Base-by-base conservation (phyloP, 2,797 vertebrate genomes). In the Centroberyx gerrardi region DNA sequence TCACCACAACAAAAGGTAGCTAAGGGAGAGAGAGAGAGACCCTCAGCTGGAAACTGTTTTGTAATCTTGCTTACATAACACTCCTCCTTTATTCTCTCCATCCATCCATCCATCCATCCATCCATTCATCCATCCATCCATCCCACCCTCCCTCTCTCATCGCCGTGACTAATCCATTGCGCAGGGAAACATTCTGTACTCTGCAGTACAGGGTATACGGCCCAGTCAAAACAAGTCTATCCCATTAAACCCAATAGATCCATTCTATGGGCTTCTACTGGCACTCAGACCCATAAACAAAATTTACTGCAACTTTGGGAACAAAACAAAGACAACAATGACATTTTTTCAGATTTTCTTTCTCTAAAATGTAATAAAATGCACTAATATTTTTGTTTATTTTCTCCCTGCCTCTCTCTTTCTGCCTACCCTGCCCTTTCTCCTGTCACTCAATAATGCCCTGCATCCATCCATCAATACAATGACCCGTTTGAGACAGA, bases 41-140 rank as follows among this genome's bases (percentile, higher is more conserved):
- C 69, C 72, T 62, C 79, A 74, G 86, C 85, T 8, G 44, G 58
- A 85, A 54, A 72, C 66, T 63, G 84, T 93, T 92, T 90, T 93
- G 90, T 95, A 94, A 95, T 94, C 82, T 87, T 80, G 52, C 87
- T 95, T 94, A 93, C 92, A 92, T 93, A 95, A 95, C 85, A 52
- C 51, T 2, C 80, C 83, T 78, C 82, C 85, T 78, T 74, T 67
- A 60, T 46, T 54, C 61, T 86, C 71, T 78, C 81, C 76, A 78
- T 85, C 80, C 82, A 79, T 62, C 66, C 51, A 67, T 79, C 72
- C 60, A 85, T 79, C 87, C 72, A 78, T 81, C 66, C 68, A 74
- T 76, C 18, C 79, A 58, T 68, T 68, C 86, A 67, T 27, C 68
- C 53, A 53, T 15, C 51, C 68, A 48, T 48, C 59, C 28, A 60